Conservation (phyloP, 2,113 vertebrate species). For the Actenoides hombroni region DNA sequence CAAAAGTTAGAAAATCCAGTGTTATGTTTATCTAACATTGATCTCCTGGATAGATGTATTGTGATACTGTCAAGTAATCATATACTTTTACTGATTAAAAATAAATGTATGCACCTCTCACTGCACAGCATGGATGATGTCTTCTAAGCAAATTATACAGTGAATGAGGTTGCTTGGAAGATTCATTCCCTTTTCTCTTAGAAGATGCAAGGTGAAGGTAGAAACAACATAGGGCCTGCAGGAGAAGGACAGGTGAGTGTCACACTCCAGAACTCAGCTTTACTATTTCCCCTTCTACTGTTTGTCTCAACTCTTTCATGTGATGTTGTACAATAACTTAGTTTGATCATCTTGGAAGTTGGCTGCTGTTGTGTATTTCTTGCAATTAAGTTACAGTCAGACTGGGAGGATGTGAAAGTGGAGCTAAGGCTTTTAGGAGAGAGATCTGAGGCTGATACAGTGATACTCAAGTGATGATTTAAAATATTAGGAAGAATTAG, state of each 20-base stretch:
- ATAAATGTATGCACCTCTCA: neutral
- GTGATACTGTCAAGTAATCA: neutral
- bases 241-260: neutral
- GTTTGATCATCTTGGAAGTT: neutral
- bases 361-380: neutral
- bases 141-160: neutral
- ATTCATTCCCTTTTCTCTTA: neutral
- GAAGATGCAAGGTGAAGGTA: neutral
- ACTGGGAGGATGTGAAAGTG: neutral
- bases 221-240: accelerated
- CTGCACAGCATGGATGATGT: neutral
- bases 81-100: neutral
- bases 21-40: neutral
- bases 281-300: neutral
- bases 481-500: neutral
- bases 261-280: neutral
- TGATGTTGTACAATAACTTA: neutral
- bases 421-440: neutral
- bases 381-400: neutral
- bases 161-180: neutral
- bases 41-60: neutral
- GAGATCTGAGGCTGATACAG: neutral
- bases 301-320: neutral
- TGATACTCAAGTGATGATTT: neutral
- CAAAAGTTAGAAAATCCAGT: neutral